Base-by-base conservation (phyloP, 2,888 invertebrate species). In the Cabera pusaria region DNA sequence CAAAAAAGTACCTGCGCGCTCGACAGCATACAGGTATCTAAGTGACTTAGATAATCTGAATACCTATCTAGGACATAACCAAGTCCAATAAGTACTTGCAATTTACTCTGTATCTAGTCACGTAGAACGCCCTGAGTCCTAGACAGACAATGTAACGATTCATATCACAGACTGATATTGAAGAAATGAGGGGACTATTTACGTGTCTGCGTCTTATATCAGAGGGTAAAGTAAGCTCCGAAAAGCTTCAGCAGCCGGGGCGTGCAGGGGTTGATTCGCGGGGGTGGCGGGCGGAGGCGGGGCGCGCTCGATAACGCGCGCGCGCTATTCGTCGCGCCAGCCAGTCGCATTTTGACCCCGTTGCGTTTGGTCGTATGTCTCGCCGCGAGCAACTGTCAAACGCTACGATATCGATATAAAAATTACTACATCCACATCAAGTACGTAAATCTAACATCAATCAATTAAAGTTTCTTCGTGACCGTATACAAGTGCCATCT, bases 271-370 rank as follows among this genome's bases (percentile, higher is more conserved):
- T 73, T 72, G 72, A 52, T 59, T 53, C 49, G 75, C 71, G 76
- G 71, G 81, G 77, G 77, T 64, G 76, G 70, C 56, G 74, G 73
- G 66, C 52, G 68, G 71, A n/a, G 73, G 73, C 72, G 74, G 69
- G 64, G 67, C 54, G 67, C 84, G 85, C 69, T 86, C 86, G 72
- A 87, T 86, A n/a, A 85, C 83, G 84, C 86, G 86, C 86, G 83
- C 86, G 88, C 87, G 83, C 84, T 63, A 44, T 44, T 57, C 58
- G 56, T 53, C 42, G 54, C 59, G 49, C 51, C 48, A 16, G 59
- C 60, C 79, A 86, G 85, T 87, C 84, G 82, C 79, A 70, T 75
- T 80, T 74, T 64, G 78, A 72, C 78, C 70, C 70, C 69, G 71
- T 58, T 63, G 67, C 57, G 77, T 45, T 42, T 60, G 71, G 63